Conservation (phyloP, 1,140 invertebrate species). For the Atopsyche davidsoni region DNA sequence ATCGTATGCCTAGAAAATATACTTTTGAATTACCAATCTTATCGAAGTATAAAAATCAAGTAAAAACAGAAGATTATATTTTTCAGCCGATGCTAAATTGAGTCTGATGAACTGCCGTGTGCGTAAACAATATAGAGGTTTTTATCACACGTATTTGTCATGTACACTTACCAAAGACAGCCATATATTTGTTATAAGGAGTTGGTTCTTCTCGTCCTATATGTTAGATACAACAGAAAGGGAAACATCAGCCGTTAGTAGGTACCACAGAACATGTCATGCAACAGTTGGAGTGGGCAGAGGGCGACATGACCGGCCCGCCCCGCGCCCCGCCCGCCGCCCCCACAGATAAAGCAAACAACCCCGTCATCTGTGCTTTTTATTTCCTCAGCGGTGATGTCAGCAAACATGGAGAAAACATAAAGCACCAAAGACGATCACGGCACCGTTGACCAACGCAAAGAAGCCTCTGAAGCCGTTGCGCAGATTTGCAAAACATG, state of each 20-base stretch:
- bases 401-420: no score
- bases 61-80: no score
- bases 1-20: no score
- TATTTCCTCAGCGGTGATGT: no score
- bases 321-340: slow-evolving; percentile 17
- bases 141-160: slow-evolving; percentile 37
- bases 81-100: no score
- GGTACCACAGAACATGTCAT: slow-evolving; percentile 43
- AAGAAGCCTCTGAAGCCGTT: no score
- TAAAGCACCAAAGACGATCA: no score
- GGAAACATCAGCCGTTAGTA: slow-evolving; percentile 58
- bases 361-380: neutral
- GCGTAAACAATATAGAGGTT: slow-evolving; percentile 37
- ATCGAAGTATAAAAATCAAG: no score
- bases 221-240: slow-evolving; percentile 57
- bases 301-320: slow-evolving; percentile 36
- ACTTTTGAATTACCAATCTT: no score
- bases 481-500: no score
- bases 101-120: slow-evolving; percentile 47
- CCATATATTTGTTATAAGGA: slow-evolving; percentile 80
- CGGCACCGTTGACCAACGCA: no score
- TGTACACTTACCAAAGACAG: slow-evolving; percentile 78
- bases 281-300: slow-evolving; percentile 30
- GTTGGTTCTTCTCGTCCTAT: slow-evolving; percentile 82
- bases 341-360: neutral